Evolutionary conservation across 2,888 invertebrate species (phyloP).

Genomic region (Diaprepes abbreviatus): DNA sequence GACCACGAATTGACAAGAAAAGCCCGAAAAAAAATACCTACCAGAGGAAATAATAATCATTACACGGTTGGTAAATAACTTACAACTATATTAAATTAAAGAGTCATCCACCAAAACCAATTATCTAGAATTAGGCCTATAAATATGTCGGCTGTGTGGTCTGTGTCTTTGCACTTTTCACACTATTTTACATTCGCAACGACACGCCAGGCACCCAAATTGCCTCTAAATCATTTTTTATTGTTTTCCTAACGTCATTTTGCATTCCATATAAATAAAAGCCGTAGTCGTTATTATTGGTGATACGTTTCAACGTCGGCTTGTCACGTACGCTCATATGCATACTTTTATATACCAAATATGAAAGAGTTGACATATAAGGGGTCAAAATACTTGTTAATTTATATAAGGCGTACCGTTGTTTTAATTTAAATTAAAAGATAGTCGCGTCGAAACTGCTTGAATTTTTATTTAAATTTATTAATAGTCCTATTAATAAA

Average conservation of each 20-base stretch:
- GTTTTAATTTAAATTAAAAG: background rate
- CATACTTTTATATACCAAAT: slow-evolving; percentile 32
- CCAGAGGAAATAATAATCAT: no score
- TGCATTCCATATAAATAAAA: slow-evolving; percentile 41
- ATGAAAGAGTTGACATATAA: slow-evolving; percentile 35
- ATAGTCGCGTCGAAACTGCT: no score
- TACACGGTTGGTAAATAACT: no score
- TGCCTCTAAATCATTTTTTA: slow-evolving; percentile 46
- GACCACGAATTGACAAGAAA: no score
- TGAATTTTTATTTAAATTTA: no score
- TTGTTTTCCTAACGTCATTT: slow-evolving; percentile 43
- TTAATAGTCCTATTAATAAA: no score
- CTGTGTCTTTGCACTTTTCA: slow-evolving; percentile 39
- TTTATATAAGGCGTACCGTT: slow-evolving; percentile 18
- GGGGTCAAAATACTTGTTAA: slow-evolving; percentile 33
- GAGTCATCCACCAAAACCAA: background rate
- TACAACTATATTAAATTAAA: background rate
- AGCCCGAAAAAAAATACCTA: no score
- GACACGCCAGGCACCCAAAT: slow-evolving; percentile 30
- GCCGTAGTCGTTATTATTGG: slow-evolving; percentile 32
- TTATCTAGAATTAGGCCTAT: background rate
- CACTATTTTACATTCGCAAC: slow-evolving; percentile 39
- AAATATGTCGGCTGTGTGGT: slow-evolving; percentile 16
- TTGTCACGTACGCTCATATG: slow-evolving; percentile 32
- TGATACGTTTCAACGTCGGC: slow-evolving; percentile 20